Conservation (phyloP, 2,888 invertebrate genomes). For the Laothoe populi region DNA sequence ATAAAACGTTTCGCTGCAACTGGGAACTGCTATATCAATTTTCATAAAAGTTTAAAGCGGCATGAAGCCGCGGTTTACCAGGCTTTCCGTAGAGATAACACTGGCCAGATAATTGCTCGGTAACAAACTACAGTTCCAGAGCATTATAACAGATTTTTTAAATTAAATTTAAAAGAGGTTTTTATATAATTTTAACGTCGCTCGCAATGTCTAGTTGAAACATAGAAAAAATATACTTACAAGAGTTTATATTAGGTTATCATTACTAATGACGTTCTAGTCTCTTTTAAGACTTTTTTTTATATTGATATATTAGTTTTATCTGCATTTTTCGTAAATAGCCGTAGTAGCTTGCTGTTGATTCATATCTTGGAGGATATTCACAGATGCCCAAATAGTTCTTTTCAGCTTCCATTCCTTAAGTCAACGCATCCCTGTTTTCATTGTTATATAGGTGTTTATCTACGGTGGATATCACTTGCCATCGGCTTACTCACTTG, state of each 20-base stretch:
- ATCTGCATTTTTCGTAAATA: too few species aligned
- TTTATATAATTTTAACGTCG: background rate
- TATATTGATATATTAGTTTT: too few species aligned
- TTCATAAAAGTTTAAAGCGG: constrained; percentile 25
- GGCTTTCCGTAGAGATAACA: constrained; percentile 6
- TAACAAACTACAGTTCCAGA: background rate
- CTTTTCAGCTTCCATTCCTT: too few species aligned
- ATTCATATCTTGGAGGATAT: too few species aligned
- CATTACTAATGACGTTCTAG: background rate
- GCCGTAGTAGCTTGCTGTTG: too few species aligned
- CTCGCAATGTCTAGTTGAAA: background rate
- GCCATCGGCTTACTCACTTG: too few species aligned
- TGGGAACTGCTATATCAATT: constrained; percentile 31
- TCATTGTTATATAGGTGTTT: too few species aligned
- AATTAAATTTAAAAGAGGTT: too few species aligned
- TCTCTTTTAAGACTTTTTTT: background rate
- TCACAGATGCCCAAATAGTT: too few species aligned
- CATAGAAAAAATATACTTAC: background rate
- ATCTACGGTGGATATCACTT: too few species aligned
- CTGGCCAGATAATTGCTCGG: constrained; percentile 7
- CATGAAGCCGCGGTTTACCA: background rate
- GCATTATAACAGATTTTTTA: background rate
- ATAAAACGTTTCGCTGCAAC: constrained; percentile 37
- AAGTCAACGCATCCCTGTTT: too few species aligned
- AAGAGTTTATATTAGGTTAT: background rate